Evolutionary conservation across 92 coral and sea anemone species (phyloP), one percentile per base, ranked within the genome.

Genomic region (Actinernus sp.): DNA sequence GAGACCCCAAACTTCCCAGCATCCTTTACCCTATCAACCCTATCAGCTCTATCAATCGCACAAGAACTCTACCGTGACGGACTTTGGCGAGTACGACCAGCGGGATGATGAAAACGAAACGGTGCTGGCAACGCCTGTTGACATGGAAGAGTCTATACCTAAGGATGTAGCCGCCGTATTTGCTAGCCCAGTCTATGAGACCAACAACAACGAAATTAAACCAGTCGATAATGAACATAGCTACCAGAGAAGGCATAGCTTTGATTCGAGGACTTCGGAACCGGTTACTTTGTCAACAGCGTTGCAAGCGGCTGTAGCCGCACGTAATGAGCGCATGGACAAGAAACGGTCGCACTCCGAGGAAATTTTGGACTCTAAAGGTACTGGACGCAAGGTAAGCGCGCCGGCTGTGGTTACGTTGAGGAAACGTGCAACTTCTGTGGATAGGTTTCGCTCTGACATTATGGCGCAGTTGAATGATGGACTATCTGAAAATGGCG

Each of bases 231-330:
- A 57, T 43, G 66, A 30, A 18, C 44, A 10, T 3, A 8, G 0
- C 17, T 31, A 17, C 3, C 43, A 55, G 25, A 30, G 78, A 18
- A 52, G 58, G 26, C 78, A 70, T 26, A 70, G 67, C 32, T 66
- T 70, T 14, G 78, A 41, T 2, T 70, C 78, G 20, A 57, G 58
- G 1, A 64, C 65, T 14, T 58, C 76, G 0, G 74, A 76, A 26
- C 82, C 91, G 16, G 79, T 74, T 3, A 74, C 61, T 43, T 49
- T 86, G 33, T 89, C 96, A 9, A 84, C 73, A 26, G 92, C 92
- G 1, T 82, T 90, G 16, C 92, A 90, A 26, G 68, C 61, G 49
- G 97, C 92, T 16, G 88, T 90, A 10, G 92, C 92, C 1, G 97
- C 92, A 14, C 66, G 97, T 18, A 61, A 61, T 14, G 79, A 55